These are phyloP conservation scores for Corbicula japonica DNA, from an alignment of 2,888 invertebrate species.

Conservation along the genomic window DNA sequence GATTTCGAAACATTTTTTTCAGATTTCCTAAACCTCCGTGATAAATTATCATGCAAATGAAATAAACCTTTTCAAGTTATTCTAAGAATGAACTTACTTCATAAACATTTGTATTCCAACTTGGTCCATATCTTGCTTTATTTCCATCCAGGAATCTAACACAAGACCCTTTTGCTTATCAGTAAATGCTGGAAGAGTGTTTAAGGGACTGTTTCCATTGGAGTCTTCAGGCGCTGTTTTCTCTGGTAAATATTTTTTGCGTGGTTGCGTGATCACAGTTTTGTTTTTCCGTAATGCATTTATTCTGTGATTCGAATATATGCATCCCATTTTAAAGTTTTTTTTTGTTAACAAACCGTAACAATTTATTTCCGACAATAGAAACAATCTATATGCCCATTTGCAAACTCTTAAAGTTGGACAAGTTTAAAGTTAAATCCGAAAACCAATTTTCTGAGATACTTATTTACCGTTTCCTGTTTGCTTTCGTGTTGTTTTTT, in stretches of 20 bases:
- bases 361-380: too few relatives aligned
- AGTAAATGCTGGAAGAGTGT: constrained; percentile 71
- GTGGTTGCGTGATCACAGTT: constrained; percentile 47
- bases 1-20: too few relatives aligned
- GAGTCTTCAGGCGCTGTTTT: constrained; percentile 51
- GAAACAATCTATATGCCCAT: too few relatives aligned
- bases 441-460: too few relatives aligned
- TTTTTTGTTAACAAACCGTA: too few relatives aligned
- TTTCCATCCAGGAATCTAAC: constrained; percentile 74
- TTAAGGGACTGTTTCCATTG: constrained; percentile 46
- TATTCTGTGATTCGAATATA: constrained; percentile 68
- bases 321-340: constrained; percentile 71
- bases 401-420: too few relatives aligned
- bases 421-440: too few relatives aligned
- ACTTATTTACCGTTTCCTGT: too few relatives aligned
- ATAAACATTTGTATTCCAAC: constrained; percentile 81
- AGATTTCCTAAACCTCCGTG: too few relatives aligned
- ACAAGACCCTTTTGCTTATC: constrained; percentile 77
- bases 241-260: constrained; percentile 62
- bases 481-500: too few relatives aligned
- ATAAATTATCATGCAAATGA: too few relatives aligned
- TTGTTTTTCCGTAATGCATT: constrained; percentile 62
- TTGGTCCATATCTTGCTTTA: constrained; percentile 77
- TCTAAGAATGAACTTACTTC: constrained; percentile 75
- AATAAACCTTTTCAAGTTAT: too few relatives aligned